Conservation (phyloP, 2,113 vertebrate genomes). For the Bothrops jararaca region DNA sequence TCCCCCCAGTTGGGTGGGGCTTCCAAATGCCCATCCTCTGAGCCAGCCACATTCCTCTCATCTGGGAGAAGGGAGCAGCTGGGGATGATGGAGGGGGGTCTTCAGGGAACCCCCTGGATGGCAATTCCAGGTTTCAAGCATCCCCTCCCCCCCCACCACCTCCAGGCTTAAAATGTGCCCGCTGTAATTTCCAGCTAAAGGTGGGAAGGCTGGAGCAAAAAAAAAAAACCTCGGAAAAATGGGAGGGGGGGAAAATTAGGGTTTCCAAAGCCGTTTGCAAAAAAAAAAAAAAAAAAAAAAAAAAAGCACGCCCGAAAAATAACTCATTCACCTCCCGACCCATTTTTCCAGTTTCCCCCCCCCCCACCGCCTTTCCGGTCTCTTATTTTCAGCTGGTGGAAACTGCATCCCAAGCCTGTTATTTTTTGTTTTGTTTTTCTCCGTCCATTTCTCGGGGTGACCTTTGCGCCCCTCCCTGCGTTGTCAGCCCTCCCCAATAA, state of each 20-base stretch:
- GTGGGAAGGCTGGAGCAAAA: accelerated
- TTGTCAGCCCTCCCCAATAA: neutral
- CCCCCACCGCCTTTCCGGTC: no score
- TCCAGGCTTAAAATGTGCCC: neutral
- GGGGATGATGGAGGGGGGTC: neutral
- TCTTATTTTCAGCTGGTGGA: neutral
- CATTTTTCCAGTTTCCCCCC: no score
- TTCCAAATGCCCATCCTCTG: neutral
- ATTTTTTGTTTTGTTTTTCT: neutral
- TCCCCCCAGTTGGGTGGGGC: neutral
- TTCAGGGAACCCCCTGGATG: neutral
- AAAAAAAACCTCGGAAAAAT: no score
- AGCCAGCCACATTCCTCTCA: neutral
- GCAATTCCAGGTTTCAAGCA: no score
- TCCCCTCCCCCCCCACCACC: no score
- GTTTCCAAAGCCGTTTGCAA: no score
- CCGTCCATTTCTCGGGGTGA: neutral
- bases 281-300: no score
- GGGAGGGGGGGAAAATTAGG: no score
- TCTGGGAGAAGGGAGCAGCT: neutral
- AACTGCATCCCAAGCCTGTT: neutral
- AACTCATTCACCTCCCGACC: no score
- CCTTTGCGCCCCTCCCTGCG: neutral
- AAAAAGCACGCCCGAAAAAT: no score
- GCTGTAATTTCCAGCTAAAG: neutral